A percentile compares a stretch with the other conserved stretches of the same genome.
phyloP scores from a whole-genome alignment of 2,113 vertebrate species.

The Ptychochromis oligacanthus region DNA sequence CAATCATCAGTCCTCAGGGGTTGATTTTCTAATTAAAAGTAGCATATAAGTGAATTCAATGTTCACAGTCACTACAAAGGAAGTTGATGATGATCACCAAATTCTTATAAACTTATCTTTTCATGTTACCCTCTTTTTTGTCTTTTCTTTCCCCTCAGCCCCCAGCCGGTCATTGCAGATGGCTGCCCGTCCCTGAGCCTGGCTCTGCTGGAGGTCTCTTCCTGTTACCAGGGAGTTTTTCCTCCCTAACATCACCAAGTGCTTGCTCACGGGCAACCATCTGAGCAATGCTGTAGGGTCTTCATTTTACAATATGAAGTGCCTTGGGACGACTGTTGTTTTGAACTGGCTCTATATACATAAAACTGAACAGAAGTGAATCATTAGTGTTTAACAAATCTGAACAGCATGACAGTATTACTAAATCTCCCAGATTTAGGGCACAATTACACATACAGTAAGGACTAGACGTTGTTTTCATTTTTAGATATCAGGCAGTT shows the following conservation, averaged over 20 bases:
- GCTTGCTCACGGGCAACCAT: not conserved
- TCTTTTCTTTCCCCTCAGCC: no score
- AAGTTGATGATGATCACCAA: not conserved
- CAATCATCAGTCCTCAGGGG: not conserved
- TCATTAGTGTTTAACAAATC: no score
- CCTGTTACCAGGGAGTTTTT: not conserved
- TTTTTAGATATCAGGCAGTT: not conserved
- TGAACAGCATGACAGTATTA: not conserved
- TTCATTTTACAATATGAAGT: not conserved
- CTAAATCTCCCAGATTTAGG: not conserved
- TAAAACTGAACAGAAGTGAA: not conserved
- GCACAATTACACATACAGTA: not conserved
- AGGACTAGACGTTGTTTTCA: not conserved
- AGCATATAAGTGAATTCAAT: not conserved
- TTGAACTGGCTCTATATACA: not conserved
- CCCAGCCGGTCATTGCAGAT: no score
- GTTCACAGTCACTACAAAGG: not conserved
- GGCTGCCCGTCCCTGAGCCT: not conserved
- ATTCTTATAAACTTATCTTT: no score
- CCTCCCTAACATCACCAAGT: not conserved
- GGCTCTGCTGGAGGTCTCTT: not conserved
- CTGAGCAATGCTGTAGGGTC: not conserved
- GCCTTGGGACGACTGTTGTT: not conserved
- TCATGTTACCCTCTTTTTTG: no score
- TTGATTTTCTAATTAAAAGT: not conserved